Conservation (phyloP, 1,140 invertebrate genomes). For the Lineus longissimus region DNA sequence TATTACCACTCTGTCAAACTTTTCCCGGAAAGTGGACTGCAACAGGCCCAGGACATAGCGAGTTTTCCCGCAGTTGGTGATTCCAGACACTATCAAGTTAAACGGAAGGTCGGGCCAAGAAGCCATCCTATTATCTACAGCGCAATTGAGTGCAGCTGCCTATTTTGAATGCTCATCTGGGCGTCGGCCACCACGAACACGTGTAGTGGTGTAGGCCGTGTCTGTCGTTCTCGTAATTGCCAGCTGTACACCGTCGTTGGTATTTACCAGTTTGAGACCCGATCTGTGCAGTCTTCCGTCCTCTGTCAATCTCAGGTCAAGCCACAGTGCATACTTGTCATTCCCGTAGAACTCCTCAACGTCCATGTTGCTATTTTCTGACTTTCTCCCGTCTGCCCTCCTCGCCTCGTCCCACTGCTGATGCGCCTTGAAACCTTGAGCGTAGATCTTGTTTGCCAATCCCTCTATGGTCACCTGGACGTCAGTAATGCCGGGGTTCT, state of each 20-base stretch:
- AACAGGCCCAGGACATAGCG: too few species aligned
- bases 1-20: too few species aligned
- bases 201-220: not conserved
- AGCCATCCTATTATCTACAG: not conserved
- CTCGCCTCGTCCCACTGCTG: slow-evolving; percentile 19
- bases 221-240: not conserved
- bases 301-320: slow-evolving; percentile 20
- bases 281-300: slow-evolving; percentile 16
- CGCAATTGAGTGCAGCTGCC: not conserved
- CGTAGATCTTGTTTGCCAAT: slow-evolving; percentile 22
- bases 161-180: slow-evolving; percentile 4
- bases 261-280: slow-evolving; percentile 16
- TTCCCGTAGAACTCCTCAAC: slow-evolving; percentile 4
- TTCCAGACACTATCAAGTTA: too few species aligned
- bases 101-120: too few species aligned
- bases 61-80: too few species aligned
- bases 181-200: slow-evolving; percentile 2
- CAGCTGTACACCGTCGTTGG: slow-evolving; percentile 10
- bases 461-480: slow-evolving; percentile 20
- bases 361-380: not conserved
- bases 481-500: slow-evolving; percentile 20
- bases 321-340: slow-evolving; percentile 20
- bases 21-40: too few species aligned
- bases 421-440: slow-evolving; percentile 18
- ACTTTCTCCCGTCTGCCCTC: not conserved